These are phyloP conservation scores for Phrynocephalus versicolor DNA, from an alignment of 2,113 vertebrate genomes.

Conservation along the genomic window DNA sequence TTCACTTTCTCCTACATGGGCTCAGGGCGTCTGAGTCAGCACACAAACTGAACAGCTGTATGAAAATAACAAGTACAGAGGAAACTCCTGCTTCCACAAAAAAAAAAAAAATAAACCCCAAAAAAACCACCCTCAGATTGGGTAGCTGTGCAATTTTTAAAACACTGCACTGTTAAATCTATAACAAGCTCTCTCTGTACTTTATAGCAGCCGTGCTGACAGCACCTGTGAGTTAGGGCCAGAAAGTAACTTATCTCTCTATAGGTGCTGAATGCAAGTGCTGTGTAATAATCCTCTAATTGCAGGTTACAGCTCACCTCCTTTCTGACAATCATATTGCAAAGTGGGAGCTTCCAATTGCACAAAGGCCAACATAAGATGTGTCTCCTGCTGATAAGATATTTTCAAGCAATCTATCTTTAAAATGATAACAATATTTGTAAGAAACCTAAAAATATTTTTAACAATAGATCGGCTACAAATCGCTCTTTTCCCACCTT, in stretches of 20 bases:
- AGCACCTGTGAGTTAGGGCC: constrained; percentile 13
- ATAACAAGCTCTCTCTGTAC: neutral
- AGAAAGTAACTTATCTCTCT: constrained; percentile 6
- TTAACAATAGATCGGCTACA: too few relatives aligned
- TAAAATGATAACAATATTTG: constrained; percentile 28
- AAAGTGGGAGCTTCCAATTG: constrained; percentile 19
- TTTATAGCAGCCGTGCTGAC: neutral
- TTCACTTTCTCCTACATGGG: neutral
- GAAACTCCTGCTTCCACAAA: neutral
- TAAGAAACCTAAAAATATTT: constrained; percentile 19
- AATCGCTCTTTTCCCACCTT: neutral
- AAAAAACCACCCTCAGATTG: neutral
- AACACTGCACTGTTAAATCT: neutral
- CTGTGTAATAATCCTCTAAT: constrained; percentile 9
- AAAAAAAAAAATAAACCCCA: too few relatives aligned
- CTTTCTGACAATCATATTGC: constrained; percentile 9
- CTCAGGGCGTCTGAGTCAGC: neutral
- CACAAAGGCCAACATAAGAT: constrained; percentile 1
- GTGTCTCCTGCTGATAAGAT: neutral
- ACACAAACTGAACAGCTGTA: neutral
- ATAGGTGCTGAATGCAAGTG: neutral
- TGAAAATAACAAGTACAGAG: neutral
- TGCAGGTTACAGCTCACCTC: neutral
- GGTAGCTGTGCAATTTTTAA: neutral
- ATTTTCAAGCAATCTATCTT: constrained; percentile 19